Evolutionary conservation across 2,888 invertebrate species (phyloP), one percentile per base, ranked within the genome.

Genomic region (Phortica magna): DNA sequence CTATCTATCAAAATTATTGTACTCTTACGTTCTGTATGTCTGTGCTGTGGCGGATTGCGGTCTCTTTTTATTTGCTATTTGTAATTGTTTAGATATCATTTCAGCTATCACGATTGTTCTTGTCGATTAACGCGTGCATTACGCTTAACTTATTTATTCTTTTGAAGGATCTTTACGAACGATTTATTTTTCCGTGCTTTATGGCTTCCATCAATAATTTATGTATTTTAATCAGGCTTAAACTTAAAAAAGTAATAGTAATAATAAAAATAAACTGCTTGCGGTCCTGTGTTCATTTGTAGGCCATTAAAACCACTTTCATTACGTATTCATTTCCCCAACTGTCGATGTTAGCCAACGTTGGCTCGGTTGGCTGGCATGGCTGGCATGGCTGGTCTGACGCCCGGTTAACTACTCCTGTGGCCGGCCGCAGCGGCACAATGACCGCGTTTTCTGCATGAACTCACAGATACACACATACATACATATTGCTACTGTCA

Each of bases 321-420:
- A 83, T 85, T 88, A 80, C 81, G 80, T 79, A 82, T 88, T 82
- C 88, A 88, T 85, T 85, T 88, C 85, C 81, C 82, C 39, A 19
- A 42, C 80, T 74, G 76, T 64, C 59, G 19, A 65, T 76, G 55
- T 43, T 76, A 68, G 22, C 12, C n/a, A 59, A 31, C 22, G n/a
- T 59, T 59, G 19, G 7, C 7, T 7, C 19, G 10, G 59, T 7
- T 59, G 59, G 7, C n/a, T 7, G 3, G n/a, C 59, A 14, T 57
- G 12, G 9, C 57, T 57, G 17, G n/a, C 5, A 2, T n/a, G n/a
- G 59, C 59, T 59, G 6, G 17, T 59, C n/a, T n/a, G 19, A 48
- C 22, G 53, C 31, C 14, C 71, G 43, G 55, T 39, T 55, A 53
- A 53, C 42, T 42, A 42, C 9, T n/a, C 12, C 65, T 65, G 39